Evolutionary conservation across 2,888 invertebrate genomes (phyloP), one percentile per base, ranked within the genome.

Genomic region (Conops quadrifasciatus): DNA sequence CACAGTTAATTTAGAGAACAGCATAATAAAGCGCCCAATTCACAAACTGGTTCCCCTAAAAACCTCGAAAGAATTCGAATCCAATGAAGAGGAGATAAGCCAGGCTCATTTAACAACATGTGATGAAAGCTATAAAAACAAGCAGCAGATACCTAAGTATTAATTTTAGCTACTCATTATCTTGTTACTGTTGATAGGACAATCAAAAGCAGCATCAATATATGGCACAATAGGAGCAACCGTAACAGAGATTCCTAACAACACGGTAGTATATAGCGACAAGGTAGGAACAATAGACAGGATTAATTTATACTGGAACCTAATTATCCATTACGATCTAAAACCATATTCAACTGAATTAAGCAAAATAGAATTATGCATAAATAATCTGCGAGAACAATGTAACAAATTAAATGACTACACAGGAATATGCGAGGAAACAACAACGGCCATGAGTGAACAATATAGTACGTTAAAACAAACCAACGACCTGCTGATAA

Each of bases 161-260:
- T 5, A 49, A 49, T 49, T 49, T 3, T 49, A 19, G 49, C 49
- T 49, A 5, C 49, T 49, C 49, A 49, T 49, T 49, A 49, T 19
- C 49, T 19, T 49, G 11, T 19, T 49, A 49, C 15, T 49, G 49
- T 7, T 49, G 7, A n/a, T 49, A 49, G 49, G 11, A n/a, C 49
- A 49, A 7, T 49, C 49, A 49, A 49, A 16, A 16, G 49, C 49
- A 49, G 49, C 49, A 49, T 2, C n/a, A 49, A 19, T 49, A 49
- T 49, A 49, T 19, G 15, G 49, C 49, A 49, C 49, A n/a, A 49
- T 49, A 49, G 15, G 49, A 49, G 49, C 49, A 49, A 49, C 49
- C 49, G 49, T 49, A 36, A 36, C 5, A 36, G 36, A 36, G 9
- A 36, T 36, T 36, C 9, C 36, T 9, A 36, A 36, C 4, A 49